Base-by-base conservation (phyloP, 1,140 invertebrate species). In the Heliconius eleuchia region DNA sequence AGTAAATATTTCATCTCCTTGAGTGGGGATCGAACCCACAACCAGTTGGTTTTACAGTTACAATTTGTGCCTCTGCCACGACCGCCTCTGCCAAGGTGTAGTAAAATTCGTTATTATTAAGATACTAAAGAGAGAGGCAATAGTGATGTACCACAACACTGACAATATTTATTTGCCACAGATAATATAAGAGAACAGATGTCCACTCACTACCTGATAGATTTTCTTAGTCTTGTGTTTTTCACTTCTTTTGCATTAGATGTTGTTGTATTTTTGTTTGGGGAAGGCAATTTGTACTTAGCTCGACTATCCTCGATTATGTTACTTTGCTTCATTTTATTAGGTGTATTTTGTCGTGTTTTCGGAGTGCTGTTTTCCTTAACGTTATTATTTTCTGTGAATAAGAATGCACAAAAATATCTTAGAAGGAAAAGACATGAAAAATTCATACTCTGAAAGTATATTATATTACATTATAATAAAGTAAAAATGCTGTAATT, bases 261-360 rank as follows among this genome's bases (percentile, higher is more conserved):
- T 30, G 74, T 72, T 30, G 72, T 81, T 19, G 23, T 27, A 70
- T 76, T 19, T 27, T 76, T 37, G 30, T 66, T 0, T 42, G 71
- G 16, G 73, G 74, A 23, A 18, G 86, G 89, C 11, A 90, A 85
- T 77, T 87, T 90, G 71, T 89, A 89, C 19, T 80, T 79, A 23
- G 86, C 42, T 9, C 83, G 73, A 16, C n/a, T n/a, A 27, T 66
- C 60, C 27, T 27, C 60, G 23, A 1, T 16, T 16, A 27, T 3
- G 13, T 27, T 27, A 27, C 27, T 66, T 16, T 71, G 13, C 57
- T 76, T 70, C 19, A n/a, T 9, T 70, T 39, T 66, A 37, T 75
- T 75, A 75, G 60, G 34, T n/a, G 74, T 60, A 7, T n/a, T 73
- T 30, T 72, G 30, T 37, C 74, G 73, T 23, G 72, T 27, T 9